Base-by-base conservation (phyloP, 2,888 invertebrate species). In the Standfussiana lucernea region DNA sequence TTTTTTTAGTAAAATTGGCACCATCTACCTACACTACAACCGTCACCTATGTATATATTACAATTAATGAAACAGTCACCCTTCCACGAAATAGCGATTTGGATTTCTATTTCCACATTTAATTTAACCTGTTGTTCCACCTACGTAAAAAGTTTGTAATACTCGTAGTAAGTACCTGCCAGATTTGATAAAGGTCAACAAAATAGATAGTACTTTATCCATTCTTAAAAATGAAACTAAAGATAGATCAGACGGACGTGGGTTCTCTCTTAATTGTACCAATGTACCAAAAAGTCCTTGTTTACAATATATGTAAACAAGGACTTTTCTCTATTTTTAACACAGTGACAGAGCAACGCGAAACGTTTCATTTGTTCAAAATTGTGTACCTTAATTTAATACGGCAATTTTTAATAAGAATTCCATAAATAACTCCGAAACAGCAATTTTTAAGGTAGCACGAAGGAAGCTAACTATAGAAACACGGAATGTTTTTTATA, bases 321-420 rank as follows among this genome's bases (percentile, higher is more conserved):
- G 6, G 1, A 28, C 59, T 59, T 32, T 59, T 32, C 10, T 37
- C 18, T 28, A 3, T 32, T 47, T 61, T 28, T 18, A 28, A 6
- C 28, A 65, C 5, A 47, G 1, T 15, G 8, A 24, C 59, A 42
- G 32, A 50, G n/a, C 32, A 35, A 18, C 24, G 61, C 18, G 3
- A 47, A 78, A 53, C 15, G 59, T 78, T 59, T 59, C 40, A 40
- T 56, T 53, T 32, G 15, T 21, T 47, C 37, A 56, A 56, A 61
- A 37, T 47, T 59, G 37, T 32, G 24, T 53, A 37, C 40, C 32
- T 66, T 66, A n/a, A 59, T 47, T 66, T 35, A 11, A 50, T 35
- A 42, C 47, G 50, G 32, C 15, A 65, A 65, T 32, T 32, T 68
- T 72, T 35, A 62, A 79, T 53, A 76, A 65, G 1, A 50, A 76